These are phyloP conservation scores for Vulpes ferrilata DNA, from an alignment of 2,113 vertebrate genomes.

Conservation along the genomic window DNA sequence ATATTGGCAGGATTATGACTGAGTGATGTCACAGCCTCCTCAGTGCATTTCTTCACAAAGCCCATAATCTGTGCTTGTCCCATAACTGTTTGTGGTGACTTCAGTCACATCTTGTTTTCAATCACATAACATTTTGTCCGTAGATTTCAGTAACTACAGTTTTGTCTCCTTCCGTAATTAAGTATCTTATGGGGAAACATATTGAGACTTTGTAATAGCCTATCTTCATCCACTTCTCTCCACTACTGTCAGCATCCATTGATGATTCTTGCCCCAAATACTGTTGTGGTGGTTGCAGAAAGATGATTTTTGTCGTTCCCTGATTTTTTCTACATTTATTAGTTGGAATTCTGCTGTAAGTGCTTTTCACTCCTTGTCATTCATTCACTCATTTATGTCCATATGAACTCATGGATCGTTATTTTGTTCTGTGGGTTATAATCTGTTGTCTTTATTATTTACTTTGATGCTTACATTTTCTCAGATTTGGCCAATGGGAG, in stretches of 20 bases:
- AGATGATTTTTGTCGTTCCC: neutral
- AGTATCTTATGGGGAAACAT: neutral
- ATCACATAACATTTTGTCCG: accelerated
- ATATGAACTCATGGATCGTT: neutral
- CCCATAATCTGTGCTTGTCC: too few species aligned
- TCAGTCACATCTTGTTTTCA: neutral
- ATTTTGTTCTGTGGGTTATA: neutral
- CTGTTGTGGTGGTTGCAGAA: neutral
- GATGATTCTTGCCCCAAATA: neutral
- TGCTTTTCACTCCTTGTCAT: neutral
- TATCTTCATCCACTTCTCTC: neutral
- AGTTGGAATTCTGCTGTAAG: neutral
- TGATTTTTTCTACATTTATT: neutral
- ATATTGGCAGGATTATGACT: neutral
- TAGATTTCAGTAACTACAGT: neutral
- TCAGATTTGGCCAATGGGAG: neutral
- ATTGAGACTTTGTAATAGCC: neutral
- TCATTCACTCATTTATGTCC: neutral
- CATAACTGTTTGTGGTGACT: too few species aligned
- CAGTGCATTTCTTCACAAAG: neutral
- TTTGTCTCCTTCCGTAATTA: neutral
- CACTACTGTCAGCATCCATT: neutral
- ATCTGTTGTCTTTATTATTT: neutral
- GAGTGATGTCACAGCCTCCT: accelerated
- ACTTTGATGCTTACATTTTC: neutral